phyloP scores from a whole-genome alignment of 2,113 vertebrate species.

The Zosterops hypoxanthus region DNA sequence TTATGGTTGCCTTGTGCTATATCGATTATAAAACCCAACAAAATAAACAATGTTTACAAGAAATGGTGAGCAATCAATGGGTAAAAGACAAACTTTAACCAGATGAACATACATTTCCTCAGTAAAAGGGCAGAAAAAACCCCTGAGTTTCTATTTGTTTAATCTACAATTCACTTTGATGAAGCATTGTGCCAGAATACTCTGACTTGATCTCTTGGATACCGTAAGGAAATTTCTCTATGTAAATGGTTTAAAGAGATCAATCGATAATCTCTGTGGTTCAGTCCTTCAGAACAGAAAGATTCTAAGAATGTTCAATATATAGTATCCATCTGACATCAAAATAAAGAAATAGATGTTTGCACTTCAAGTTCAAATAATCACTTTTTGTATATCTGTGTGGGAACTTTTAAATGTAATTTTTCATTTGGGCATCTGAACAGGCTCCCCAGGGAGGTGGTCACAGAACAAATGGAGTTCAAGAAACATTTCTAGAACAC shows the following conservation, averaged over 20 bases:
- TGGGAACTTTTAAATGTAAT: not conserved
- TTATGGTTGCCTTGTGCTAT: not conserved
- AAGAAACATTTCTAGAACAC: not conserved
- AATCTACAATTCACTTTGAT: constrained; percentile 14
- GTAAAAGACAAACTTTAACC: not conserved
- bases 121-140: not conserved
- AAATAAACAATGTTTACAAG: not conserved
- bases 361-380: not conserved
- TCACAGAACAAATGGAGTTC: not conserved
- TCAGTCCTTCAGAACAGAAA: not conserved
- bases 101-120: not conserved
- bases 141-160: not conserved
- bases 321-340: not conserved
- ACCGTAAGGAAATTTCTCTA: not conserved
- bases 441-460: not conserved
- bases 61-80: not conserved
- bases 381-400: not conserved
- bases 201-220: not conserved
- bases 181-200: not conserved
- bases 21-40: not conserved
- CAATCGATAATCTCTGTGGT: not conserved
- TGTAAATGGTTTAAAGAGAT: not conserved
- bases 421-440: not conserved
- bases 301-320: not conserved
- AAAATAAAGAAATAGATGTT: not conserved